phyloP scores from a whole-genome alignment of 2,797 vertebrate species.

The Lophotriccus pileatus region DNA sequence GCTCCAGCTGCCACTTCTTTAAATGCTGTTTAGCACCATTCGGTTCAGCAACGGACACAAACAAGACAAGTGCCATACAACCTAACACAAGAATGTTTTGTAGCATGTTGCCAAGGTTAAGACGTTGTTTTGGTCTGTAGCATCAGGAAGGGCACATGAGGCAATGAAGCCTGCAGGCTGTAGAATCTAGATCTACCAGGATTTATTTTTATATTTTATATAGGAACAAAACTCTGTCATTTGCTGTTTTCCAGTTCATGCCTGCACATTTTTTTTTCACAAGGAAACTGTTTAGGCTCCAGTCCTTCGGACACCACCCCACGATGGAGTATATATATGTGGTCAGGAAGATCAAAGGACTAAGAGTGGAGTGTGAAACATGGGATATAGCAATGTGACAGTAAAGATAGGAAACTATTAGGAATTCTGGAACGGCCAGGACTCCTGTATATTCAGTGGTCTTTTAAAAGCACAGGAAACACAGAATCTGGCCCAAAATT shows the following conservation, averaged over 20 bases:
- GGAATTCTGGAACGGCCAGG: neutral
- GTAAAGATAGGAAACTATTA: neutral
- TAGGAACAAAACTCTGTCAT: neutral
- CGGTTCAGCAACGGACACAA: neutral
- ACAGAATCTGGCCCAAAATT: neutral
- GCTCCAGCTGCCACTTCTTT: neutral
- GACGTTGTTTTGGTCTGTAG: constrained; percentile 29
- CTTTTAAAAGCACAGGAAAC: neutral
- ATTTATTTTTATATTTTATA: neutral
- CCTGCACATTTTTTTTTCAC: neutral
- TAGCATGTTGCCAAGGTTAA: neutral
- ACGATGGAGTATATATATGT: neutral
- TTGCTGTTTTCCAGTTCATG: neutral
- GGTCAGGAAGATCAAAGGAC: neutral
- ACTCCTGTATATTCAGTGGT: neutral
- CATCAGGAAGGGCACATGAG: neutral
- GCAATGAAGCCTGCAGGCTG: neutral
- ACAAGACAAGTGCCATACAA: neutral
- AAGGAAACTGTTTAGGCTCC: neutral
- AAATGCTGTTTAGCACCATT: neutral
- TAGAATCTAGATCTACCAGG: neutral
- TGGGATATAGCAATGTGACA: neutral
- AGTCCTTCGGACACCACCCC: neutral
- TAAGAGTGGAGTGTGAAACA: neutral
- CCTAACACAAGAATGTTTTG: constrained; percentile 1